Base-by-base conservation (phyloP, 1,140 invertebrate species). In the Macrostomum lignano region DNA sequence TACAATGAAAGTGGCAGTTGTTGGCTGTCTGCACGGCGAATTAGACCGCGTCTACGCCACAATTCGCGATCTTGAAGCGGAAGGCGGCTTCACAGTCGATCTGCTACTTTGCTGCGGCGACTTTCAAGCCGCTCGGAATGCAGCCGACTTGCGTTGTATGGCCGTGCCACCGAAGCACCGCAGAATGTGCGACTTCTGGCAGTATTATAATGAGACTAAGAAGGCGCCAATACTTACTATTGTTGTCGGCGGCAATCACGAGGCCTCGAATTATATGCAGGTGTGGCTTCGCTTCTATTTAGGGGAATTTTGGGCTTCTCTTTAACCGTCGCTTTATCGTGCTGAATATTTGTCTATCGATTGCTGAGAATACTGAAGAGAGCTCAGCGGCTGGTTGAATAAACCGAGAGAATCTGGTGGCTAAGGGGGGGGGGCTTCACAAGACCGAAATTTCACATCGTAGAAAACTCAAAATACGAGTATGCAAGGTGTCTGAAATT, bases 191-290 rank as follows among this genome's bases (percentile, higher is more conserved):
- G 68, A 74, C 25, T 96, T 96, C 65, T 40, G 19, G 36, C 86
- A 78, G 55, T 88, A 88, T 60, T 94, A 91, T 51, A 76, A 70
- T 40, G 84, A 82, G n/a, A 74, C 91, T 52, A 74, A 72, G 47
- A 56, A 61, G 37, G 84, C 84, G 3, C 84, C 86, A 7, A 58
- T 86, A 26, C 55, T 93, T 33, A 98, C 88, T 1, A 60, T 98
- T 38, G 88, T 96, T 48, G 79, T 98, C 51, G 88, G 86, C 28
- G 88, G 88, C 3, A 98, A 98, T 60, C 88, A 98, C 51, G 88
- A 98, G 65, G 82, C 86, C 9, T 86, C 81, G 1, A 88, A 86
- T 60, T 79, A 82, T 58, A 63, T 94, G 15, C 78, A 86, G n/a
- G n/a, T n/a, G n/a, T n/a, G n/a, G n/a, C n/a, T n/a, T n/a, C n/a